phyloP scores from a whole-genome alignment of 2,113 vertebrate genomes.

The Zapus hudsonius region DNA sequence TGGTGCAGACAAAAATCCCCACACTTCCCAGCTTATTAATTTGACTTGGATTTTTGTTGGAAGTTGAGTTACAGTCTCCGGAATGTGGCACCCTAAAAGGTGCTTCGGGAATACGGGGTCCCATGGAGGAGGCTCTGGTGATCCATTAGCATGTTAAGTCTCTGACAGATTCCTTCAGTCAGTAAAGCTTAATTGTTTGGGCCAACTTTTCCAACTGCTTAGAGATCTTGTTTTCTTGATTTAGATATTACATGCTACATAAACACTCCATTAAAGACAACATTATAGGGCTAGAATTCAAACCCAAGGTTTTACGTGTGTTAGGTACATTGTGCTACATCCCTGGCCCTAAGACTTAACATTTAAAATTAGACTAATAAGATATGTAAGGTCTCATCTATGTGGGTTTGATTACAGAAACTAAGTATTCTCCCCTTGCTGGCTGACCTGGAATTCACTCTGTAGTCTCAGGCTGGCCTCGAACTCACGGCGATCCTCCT shows the following conservation, averaged over 20 bases:
- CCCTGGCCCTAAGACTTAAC: constrained; percentile 5
- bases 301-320: background rate
- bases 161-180: background rate
- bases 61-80: background rate
- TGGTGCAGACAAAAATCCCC: background rate
- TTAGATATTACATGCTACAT: background rate
- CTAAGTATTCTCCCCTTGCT: too few species aligned
- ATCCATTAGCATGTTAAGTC: background rate
- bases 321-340: background rate
- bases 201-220: background rate
- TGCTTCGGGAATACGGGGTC: background rate
- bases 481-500: too few species aligned
- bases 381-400: too few species aligned
- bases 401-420: too few species aligned
- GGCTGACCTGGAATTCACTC: too few species aligned
- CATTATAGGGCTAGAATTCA: background rate
- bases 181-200: background rate
- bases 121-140: background rate
- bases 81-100: background rate
- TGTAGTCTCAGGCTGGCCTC: too few species aligned
- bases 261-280: background rate
- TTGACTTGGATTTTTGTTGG: background rate
- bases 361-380: constrained; percentile 2
- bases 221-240: background rate
- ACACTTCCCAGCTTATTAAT: background rate